Base-by-base conservation (phyloP, 2,113 vertebrate genomes). In the Coreoperca whiteheadi region DNA sequence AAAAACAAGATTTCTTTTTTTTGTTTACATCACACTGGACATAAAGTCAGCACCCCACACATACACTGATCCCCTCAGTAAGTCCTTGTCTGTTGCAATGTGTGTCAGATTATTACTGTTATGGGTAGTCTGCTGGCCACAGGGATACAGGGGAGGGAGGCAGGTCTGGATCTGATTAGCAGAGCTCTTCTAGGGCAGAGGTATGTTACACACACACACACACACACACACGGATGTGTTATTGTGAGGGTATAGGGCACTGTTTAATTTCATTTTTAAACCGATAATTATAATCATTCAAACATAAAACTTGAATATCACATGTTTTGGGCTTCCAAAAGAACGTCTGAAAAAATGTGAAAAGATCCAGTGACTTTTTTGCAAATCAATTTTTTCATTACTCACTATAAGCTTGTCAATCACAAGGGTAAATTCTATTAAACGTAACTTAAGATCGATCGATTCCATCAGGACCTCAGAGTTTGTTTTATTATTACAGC, bases 151-250 rank as follows among this genome's bases (percentile, higher is more conserved):
- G 18, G 63, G 43, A 46, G 81, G 78, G 69, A 61, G 46, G 76
- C 81, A 82, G 64, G 76, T 85, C 84, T 91, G 90, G 87, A 85
- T 90, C 70, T 83, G 86, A 92, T 93, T 89, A 93, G 73, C 89
- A 84, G 74, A 67, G 79, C 84, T 86, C 59, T 15, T 23, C 48
- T 51, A 21, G 48, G 53, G n/a, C 64, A 74, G 43, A 66, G 57
- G 34, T 72, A 34, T 54, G 48, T 41, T 15, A 23, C 20, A 39
- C 61, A 41, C 48, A 43, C 15, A 43, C 48, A 70, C 20, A 46
- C 76, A 83, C 25, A 59, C 50, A 32, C 8, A 46, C n/a, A 43
- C 12, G 18, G 7, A 57, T 60, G 9, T 54, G 37, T 41, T 60
- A 14, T 28, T 73, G 20, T 30, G 23, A 57, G 39, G 14, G 21